A percentile compares a stretch with the other conserved stretches of the same genome.
Evolutionary conservation across 2,113 vertebrate species (phyloP).

Genomic region (Indicator indicator): DNA sequence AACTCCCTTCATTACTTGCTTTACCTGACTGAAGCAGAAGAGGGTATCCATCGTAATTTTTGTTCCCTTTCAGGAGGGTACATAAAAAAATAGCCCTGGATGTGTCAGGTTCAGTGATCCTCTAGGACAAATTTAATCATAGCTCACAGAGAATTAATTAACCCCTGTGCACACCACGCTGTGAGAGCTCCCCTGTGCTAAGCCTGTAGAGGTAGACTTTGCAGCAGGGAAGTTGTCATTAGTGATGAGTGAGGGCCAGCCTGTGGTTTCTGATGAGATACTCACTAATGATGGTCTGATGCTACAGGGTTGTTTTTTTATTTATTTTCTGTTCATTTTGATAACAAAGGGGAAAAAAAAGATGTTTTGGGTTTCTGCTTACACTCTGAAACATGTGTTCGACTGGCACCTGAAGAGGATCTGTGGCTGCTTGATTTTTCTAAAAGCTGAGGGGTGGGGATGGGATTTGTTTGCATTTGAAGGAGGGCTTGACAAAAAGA

Average conservation of each 20-base stretch:
- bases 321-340: neutral
- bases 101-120: neutral
- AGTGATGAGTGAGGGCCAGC: conserved; percentile 11
- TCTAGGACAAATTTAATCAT: conserved; percentile 29
- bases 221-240: neutral
- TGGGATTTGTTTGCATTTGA: conserved; percentile 31
- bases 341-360: neutral
- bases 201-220: neutral
- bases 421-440: neutral
- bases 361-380: neutral
- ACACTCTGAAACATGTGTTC: neutral
- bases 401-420: neutral
- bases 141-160: neutral
- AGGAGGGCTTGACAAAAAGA: neutral
- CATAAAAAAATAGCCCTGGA: neutral
- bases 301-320: neutral
- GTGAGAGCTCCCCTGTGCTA: neutral
- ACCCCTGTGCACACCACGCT: neutral
- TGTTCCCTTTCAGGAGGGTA: conserved; percentile 25
- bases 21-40: conserved; percentile 41
- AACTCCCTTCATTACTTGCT: conserved; percentile 62
- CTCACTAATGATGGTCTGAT: neutral
- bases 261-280: conserved; percentile 28
- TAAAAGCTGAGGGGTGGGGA: conserved; percentile 1
- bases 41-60: conserved; percentile 11